Percentiles rank a stretch among this genome's conserved stretches.
These are phyloP conservation scores for Puma concolor DNA, from an alignment of 2,113 vertebrate genomes.

Conservation along the genomic window DNA sequence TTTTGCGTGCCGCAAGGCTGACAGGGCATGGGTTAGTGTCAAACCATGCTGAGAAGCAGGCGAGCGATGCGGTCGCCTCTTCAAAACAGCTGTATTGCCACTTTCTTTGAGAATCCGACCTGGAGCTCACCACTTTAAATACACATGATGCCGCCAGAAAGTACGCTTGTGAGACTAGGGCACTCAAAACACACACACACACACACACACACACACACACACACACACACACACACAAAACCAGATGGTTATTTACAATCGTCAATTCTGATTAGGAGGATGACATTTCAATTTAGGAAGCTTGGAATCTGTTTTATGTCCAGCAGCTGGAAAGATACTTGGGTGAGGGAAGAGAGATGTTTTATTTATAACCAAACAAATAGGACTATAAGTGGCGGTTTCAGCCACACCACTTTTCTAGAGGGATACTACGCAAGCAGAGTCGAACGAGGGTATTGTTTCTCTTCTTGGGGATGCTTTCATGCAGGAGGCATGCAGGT, in stretches of 20 bases:
- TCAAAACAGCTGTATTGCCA: not conserved
- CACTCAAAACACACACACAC: not conserved
- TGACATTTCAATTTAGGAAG: constrained; percentile 11
- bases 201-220: not conserved
- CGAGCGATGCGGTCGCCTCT: not conserved
- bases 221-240: too few relatives aligned
- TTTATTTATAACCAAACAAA: constrained; percentile 36
- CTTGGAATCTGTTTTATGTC: not conserved
- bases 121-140: not conserved
- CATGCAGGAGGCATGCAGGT: accelerated
- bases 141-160: accelerated
- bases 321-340: not conserved
- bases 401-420: not conserved
- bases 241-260: not conserved
- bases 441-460: accelerated
- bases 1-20: accelerated
- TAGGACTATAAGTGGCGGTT: not conserved
- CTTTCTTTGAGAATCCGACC: not conserved
- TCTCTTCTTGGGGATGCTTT: not conserved
- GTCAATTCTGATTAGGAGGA: constrained; percentile 35
- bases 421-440: not conserved
- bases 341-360: not conserved
- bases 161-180: not conserved
- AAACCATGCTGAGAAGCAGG: not conserved
- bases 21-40: accelerated